A percentile compares a stretch with the other conserved stretches of the same genome.
These are phyloP conservation scores for Cheiracanthium punctorium DNA, from an alignment of 2,888 invertebrate genomes.

Conservation along the genomic window DNA sequence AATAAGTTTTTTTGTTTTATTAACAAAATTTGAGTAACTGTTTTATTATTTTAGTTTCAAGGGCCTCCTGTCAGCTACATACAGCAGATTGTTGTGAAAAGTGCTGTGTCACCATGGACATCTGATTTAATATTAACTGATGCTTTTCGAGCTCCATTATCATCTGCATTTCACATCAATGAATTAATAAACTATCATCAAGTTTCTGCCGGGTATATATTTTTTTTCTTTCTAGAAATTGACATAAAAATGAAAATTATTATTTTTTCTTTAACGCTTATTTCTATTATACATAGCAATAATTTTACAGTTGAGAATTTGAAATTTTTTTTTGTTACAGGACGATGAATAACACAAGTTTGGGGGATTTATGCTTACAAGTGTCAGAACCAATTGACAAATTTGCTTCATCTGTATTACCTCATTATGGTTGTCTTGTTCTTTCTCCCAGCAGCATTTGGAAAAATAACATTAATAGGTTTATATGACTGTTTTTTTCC, in stretches of 20 bases:
- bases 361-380: slow-evolving; percentile 72
- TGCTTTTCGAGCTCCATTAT: slow-evolving; percentile 92
- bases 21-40: too few relatives aligned
- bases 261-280: too few relatives aligned
- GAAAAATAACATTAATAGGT: slow-evolving; percentile 82
- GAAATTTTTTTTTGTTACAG: slow-evolving; percentile 16
- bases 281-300: too few relatives aligned
- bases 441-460: slow-evolving; percentile 96
- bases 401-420: slow-evolving; percentile 79
- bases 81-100: slow-evolving; percentile 78
- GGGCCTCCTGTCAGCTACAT: slow-evolving; percentile 78
- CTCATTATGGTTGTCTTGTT: slow-evolving; percentile 92
- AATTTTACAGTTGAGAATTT: too few relatives aligned
- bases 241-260: too few relatives aligned
- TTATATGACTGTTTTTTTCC: background rate
- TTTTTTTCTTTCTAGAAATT: too few relatives aligned
- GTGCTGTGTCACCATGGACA: slow-evolving; percentile 91
- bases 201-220: slow-evolving; percentile 81
- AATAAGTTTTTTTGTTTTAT: too few relatives aligned
- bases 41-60: slow-evolving; percentile 75
- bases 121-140: slow-evolving; percentile 87
- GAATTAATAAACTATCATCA: slow-evolving; percentile 91
- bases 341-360: slow-evolving; percentile 43
- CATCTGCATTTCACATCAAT: slow-evolving; percentile 90
- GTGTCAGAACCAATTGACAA: slow-evolving; percentile 72